Conservation (phyloP, 2,888 invertebrate species). For the Pemphredon lugubris region DNA sequence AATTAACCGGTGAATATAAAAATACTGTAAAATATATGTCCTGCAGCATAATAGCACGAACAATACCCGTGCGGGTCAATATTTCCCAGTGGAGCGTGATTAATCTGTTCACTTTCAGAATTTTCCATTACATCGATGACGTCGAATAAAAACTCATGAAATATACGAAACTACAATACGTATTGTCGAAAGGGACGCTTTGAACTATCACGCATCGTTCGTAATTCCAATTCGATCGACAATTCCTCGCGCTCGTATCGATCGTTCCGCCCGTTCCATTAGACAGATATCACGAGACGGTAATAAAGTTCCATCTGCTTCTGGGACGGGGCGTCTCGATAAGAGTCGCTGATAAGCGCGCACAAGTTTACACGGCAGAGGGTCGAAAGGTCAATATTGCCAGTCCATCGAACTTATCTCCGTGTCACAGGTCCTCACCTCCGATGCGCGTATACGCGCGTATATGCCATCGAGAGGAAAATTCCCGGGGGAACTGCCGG, state of each 20-base stretch:
- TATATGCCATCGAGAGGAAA: constrained; percentile 47
- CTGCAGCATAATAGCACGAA: too few relatives aligned
- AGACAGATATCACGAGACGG: constrained; percentile 8
- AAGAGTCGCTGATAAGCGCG: constrained; percentile 48
- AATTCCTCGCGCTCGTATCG: background rate
- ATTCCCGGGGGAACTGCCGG: constrained; percentile 42
- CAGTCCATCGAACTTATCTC: constrained; percentile 64
- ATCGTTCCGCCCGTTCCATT: background rate
- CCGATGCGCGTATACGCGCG: constrained; percentile 28
- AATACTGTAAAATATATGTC: too few relatives aligned
- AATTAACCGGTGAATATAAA: too few relatives aligned
- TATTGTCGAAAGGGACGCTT: too few relatives aligned
- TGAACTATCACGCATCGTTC: too few relatives aligned
- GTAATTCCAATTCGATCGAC: too few relatives aligned
- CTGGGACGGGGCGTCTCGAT: constrained; percentile 38
- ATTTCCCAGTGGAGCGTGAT: too few relatives aligned
- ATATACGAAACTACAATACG: too few relatives aligned
- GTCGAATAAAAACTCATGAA: too few relatives aligned
- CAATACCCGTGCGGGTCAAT: too few relatives aligned
- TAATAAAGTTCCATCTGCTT: constrained; percentile 49
- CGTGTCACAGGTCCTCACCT: constrained; percentile 57
- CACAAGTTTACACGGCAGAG: constrained; percentile 53
- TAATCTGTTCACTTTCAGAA: too few relatives aligned
- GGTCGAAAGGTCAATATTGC: constrained; percentile 67
- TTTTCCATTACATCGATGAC: too few relatives aligned